A percentile compares a stretch with the other conserved stretches of the same genome.
phyloP scores from a whole-genome alignment of 2,888 invertebrate species.

The Lacanobia wlatinum region DNA sequence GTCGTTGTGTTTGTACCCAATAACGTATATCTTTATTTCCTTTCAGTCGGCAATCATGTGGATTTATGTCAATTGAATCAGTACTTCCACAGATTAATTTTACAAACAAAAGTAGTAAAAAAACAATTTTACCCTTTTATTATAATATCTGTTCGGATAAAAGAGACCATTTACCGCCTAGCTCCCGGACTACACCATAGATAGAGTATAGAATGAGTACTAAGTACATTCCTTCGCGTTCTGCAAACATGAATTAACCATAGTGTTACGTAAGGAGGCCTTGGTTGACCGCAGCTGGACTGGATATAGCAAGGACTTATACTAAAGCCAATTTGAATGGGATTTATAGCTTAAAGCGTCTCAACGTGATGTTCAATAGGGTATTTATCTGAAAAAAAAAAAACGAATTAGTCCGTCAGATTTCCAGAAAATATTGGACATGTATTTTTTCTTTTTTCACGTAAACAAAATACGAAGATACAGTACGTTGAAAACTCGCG shows the following conservation, averaged over 20 bases:
- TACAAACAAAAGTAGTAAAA: neutral
- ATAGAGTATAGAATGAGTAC: conserved; percentile 58
- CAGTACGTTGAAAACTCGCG: no score
- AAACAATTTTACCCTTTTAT: neutral
- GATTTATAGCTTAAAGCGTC: neutral
- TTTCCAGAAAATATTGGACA: no score
- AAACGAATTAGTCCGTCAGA: no score
- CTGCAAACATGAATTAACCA: conserved; percentile 84
- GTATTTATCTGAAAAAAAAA: no score
- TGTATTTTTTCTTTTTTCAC: no score
- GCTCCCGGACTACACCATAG: conserved; percentile 58
- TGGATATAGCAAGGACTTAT: conserved; percentile 26
- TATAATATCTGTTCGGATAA: neutral
- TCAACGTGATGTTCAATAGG: neutral
- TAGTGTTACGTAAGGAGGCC: conserved; percentile 82
- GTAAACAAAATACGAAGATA: no score
- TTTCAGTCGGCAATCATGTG: neutral
- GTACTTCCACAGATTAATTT: neutral
- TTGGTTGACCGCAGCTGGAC: conserved; percentile 75
- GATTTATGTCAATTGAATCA: neutral
- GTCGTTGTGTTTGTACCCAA: no score
- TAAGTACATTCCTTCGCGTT: conserved; percentile 80
- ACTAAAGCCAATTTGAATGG: conserved; percentile 6
- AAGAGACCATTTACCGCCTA: neutral
- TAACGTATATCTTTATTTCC: no score